Evolutionary conservation across 2,113 vertebrate genomes (phyloP), one percentile per base, ranked within the genome.

Genomic region (Brachypodius melanocephalos): DNA sequence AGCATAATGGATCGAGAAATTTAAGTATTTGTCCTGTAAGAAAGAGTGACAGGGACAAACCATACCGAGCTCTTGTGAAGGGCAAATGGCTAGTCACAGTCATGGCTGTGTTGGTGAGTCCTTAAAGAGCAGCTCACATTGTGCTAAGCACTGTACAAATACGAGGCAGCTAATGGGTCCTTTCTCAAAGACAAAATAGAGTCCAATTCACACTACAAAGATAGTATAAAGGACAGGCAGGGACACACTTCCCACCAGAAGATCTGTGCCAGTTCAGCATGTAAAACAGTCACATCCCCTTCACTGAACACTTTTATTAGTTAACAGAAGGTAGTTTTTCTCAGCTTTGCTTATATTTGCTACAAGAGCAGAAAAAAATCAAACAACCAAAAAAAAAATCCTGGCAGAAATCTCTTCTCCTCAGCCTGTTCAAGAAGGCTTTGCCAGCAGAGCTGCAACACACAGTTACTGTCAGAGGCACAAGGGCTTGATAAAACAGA

Each of bases 151-250:
- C 57, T 63, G 81, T 82, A 49, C 84, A 95, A 95, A 88, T 29
- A 93, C 0, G 0, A 55, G 36, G 54, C 54, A 88, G 63, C 89
- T 85, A 96, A 85, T 17, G 14, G 42, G 46, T 62, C 67, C 62
- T 77, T 90, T 91, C 82, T 93, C 79, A 90, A 91, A 93, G 90
- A 36, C 75, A 90, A 91, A 97, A 92, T 0, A 93, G 72, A 31
- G 40, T 38, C 36, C 55, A 51, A 58, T 69, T 90, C 80, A 88
- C 31, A 83, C 49, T 45, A 88, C 25, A 61, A 61, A 83, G 48
- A 73, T 4, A 72, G 32, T 9, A 73, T 4, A 80, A 94, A 92
- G 55, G 79, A 93, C 58, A 88, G 54, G 43, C 85, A 90, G 49
- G 78, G 72, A 66, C 59, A 88, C 49, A n/a, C 22, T 12, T 1